Conservation (phyloP, 2,888 invertebrate genomes). For the Furcula furcula region DNA sequence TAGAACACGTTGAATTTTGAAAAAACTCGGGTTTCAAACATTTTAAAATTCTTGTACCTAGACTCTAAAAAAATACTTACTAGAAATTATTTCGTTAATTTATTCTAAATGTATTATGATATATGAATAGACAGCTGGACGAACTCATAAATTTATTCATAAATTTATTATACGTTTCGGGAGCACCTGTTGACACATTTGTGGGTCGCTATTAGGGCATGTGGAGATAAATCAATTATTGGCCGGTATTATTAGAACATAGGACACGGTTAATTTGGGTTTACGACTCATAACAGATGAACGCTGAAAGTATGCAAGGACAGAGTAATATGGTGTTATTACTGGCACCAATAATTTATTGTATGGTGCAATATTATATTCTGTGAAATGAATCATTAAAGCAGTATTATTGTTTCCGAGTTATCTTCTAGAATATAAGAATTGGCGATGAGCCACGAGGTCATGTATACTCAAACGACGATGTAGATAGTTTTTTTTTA, state of each 20-base stretch:
- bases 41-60: no score
- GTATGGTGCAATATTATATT: no score
- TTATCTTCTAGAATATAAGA: no score
- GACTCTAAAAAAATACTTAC: no score
- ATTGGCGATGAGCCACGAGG: no score
- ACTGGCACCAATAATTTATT: constrained; percentile 4
- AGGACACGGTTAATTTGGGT: background rate
- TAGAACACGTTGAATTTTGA: no score
- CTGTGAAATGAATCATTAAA: no score
- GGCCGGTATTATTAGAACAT: constrained; percentile 7
- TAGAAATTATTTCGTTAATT: background rate
- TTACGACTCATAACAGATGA: background rate
- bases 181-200: constrained; percentile 18
- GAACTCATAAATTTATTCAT: background rate
- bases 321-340: background rate
- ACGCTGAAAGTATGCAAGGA: background rate
- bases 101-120: no score
- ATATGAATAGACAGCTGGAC: constrained; percentile 3
- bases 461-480: no score
- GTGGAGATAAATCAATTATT: constrained; percentile 10
- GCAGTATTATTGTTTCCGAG: no score
- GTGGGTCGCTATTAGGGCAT: constrained; percentile 2
- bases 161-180: background rate
- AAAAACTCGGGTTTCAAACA: no score
- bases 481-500: no score